Conservation (phyloP, 2,888 invertebrate genomes). For the Synanthedon myopaeformis region DNA sequence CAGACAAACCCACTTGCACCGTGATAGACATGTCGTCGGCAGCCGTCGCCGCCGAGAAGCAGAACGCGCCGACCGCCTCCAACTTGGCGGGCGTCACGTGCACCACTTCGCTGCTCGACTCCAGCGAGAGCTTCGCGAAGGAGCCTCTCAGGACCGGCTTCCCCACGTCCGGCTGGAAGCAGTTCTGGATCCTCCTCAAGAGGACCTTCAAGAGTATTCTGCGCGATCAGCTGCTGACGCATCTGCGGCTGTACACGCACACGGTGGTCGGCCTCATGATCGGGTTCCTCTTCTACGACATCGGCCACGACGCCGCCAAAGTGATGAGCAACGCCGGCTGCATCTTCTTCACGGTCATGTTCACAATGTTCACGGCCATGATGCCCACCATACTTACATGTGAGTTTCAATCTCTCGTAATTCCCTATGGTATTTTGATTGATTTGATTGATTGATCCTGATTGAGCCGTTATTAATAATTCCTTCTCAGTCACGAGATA, state of each 20-base stretch:
- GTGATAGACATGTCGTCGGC: constrained; percentile 68
- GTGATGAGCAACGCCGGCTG: constrained; percentile 96
- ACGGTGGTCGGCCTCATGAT: constrained; percentile 91
- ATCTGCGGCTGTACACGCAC: constrained; percentile 88
- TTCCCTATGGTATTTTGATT: too few relatives aligned
- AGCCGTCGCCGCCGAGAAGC: constrained; percentile 42
- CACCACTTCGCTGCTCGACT: constrained; percentile 78
- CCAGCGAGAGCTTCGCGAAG: constrained; percentile 78
- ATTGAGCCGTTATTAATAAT: too few relatives aligned
- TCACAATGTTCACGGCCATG: constrained; percentile 97
- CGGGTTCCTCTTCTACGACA: constrained; percentile 92
- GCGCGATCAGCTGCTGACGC: constrained; percentile 89
- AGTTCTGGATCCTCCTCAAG: constrained; percentile 89
- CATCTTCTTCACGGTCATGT: constrained; percentile 95
- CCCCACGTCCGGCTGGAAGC: constrained; percentile 84
- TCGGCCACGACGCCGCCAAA: constrained; percentile 93
- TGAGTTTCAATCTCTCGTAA: too few relatives aligned
- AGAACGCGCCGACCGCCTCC: constrained; percentile 35
- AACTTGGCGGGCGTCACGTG: constrained; percentile 72
- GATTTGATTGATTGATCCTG: too few relatives aligned
- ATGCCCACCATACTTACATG: constrained; percentile 99
- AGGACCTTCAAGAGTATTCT: constrained; percentile 85
- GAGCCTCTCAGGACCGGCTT: constrained; percentile 77
- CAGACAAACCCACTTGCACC: constrained; percentile 65
- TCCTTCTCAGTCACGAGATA: too few relatives aligned